phyloP scores from a whole-genome alignment of 1,140 invertebrate genomes.

The Drosophila pallidifrons region DNA sequence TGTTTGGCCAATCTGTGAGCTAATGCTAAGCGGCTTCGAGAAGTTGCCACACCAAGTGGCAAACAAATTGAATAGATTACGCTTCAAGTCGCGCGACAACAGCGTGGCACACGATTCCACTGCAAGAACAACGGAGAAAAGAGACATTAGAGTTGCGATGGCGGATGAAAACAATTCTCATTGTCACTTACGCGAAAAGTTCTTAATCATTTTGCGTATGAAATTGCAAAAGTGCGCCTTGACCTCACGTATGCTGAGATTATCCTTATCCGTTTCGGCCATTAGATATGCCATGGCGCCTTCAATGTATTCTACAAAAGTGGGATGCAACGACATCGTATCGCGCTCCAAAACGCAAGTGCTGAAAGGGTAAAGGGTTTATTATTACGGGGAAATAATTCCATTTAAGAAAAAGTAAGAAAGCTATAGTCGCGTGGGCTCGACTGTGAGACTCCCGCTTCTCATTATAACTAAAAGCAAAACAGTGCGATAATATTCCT shows the following conservation, averaged over 20 bases:
- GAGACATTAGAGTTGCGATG: no score
- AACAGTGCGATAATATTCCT: no score
- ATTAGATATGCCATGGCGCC: conserved; percentile 96
- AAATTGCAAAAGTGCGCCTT: conserved; percentile 98
- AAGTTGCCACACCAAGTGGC: conserved; percentile 96
- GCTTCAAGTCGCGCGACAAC: conserved; percentile 93
- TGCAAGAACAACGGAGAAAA: conserved; percentile 85
- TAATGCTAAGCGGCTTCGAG: conserved; percentile 86
- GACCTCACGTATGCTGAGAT: conserved; percentile 91
- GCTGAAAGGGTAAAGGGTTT: conserved; percentile 85
- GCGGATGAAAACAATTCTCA: no score
- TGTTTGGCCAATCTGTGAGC: conserved; percentile 73
- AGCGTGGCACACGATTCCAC: conserved; percentile 94
- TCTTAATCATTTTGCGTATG: conserved; percentile 96
- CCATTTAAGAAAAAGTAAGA: no score
- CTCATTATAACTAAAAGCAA: no score
- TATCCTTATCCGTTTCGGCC: conserved; percentile 95
- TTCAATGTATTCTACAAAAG: conserved; percentile 97
- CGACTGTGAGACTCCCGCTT: no score
- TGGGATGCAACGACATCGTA: conserved; percentile 92
- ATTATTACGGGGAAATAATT: no score
- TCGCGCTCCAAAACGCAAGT: conserved; percentile 93
- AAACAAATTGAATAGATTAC: conserved; percentile 96
- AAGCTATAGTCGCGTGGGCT: no score
- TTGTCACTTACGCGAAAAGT: conserved; percentile 91